These are phyloP conservation scores for Branchinecta lynchi DNA, from an alignment of 1,140 invertebrate genomes.

Conservation along the genomic window DNA sequence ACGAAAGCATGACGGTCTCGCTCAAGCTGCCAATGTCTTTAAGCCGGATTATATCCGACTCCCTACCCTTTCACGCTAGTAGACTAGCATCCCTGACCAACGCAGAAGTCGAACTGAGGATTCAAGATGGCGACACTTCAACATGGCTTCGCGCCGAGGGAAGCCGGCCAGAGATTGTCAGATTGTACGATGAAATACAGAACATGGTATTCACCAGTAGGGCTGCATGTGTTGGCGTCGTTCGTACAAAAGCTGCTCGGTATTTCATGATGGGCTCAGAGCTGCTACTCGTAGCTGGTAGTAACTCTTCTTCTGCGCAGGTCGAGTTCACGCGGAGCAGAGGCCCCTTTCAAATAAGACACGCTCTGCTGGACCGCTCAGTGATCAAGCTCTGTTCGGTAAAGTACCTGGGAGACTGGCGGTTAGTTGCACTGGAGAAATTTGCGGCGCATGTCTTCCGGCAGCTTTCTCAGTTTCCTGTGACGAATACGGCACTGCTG, in stretches of 20 bases:
- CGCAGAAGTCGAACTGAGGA: constrained; percentile 7
- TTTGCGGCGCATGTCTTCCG: not conserved
- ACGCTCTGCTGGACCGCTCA: not conserved
- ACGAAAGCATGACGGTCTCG: not conserved
- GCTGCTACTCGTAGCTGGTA: not conserved
- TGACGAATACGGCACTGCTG: not conserved
- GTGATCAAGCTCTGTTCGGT: not conserved
- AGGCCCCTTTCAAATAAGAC: constrained; percentile 3
- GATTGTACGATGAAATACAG: constrained; percentile 15
- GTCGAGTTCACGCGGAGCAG: not conserved
- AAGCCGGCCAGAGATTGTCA: constrained; percentile 11
- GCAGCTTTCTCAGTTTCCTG: constrained; percentile 7
- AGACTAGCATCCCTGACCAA: not conserved
- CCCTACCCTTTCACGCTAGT: constrained; percentile 14
- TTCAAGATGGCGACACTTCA: not conserved
- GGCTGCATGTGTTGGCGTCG: not conserved
- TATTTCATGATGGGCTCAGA: constrained; percentile 14
- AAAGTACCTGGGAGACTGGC: not conserved
- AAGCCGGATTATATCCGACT: not conserved
- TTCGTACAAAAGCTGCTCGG: not conserved
- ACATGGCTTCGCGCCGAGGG: not conserved
- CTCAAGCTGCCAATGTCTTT: constrained; percentile 4
- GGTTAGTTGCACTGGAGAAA: constrained; percentile 7
- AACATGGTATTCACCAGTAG: constrained; percentile 3
- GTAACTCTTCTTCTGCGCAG: not conserved